These are phyloP conservation scores for Drosophila sordidapex DNA, from an alignment of 2,888 invertebrate species.

Conservation along the genomic window DNA sequence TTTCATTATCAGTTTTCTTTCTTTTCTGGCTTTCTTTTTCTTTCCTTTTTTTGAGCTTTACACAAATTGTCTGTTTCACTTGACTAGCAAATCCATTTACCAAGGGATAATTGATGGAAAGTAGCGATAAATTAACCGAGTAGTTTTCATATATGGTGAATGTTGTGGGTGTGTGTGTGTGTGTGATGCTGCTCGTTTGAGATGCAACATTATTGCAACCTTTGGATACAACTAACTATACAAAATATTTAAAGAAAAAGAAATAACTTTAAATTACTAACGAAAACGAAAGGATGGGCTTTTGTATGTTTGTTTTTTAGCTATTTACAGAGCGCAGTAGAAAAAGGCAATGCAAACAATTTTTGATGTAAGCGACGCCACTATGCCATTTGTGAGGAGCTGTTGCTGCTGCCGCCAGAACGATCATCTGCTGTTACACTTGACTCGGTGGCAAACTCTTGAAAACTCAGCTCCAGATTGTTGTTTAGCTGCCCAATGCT, in stretches of 20 bases:
- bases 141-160: constrained; percentile 25
- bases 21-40: constrained; percentile 3
- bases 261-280: constrained; percentile 52
- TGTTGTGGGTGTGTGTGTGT: constrained; percentile 34
- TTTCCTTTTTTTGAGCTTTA: constrained; percentile 57
- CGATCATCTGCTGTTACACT: constrained; percentile 55
- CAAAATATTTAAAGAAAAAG: constrained; percentile 57
- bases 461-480: constrained; percentile 67
- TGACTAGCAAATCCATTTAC: constrained; percentile 76
- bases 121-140: constrained; percentile 35
- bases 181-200: constrained; percentile 72
- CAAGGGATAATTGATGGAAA: constrained; percentile 50
- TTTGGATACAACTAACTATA: constrained; percentile 74
- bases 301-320: constrained; percentile 34
- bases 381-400: constrained; percentile 73
- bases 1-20: constrained; percentile 22
- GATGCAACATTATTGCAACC: constrained; percentile 80
- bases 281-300: constrained; percentile 40
- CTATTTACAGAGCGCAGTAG: constrained; percentile 37
- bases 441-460: constrained; percentile 57
- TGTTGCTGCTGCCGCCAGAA: constrained; percentile 61
- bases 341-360: constrained; percentile 23
- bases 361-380: constrained; percentile 18
- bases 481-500: constrained; percentile 75
- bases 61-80: constrained; percentile 73